Conservation (phyloP, 2,888 invertebrate genomes). For the Lycia hirtaria region DNA sequence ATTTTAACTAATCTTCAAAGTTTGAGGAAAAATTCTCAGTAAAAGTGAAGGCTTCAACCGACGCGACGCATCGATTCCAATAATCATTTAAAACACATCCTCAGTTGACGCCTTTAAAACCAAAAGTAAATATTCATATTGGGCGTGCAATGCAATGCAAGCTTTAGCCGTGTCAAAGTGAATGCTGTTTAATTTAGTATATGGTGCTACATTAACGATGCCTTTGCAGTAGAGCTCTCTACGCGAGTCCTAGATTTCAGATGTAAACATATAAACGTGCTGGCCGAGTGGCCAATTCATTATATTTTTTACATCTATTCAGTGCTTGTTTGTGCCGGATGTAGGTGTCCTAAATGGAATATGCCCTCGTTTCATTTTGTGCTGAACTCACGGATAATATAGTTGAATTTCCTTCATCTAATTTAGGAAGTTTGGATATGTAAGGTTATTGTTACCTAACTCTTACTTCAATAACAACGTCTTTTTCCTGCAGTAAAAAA, state of each 20-base stretch:
- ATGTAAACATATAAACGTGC: constrained; percentile 43
- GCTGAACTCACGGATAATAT: background rate
- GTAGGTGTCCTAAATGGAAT: background rate
- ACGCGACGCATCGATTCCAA: constrained; percentile 17
- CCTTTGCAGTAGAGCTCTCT: constrained; percentile 37
- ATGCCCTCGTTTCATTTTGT: background rate
- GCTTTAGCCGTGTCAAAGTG: constrained; percentile 7
- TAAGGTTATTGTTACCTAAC: constrained; percentile 34
- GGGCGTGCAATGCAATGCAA: constrained; percentile 30
- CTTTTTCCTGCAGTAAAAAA: constrained; percentile 65
- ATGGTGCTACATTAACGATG: constrained; percentile 32
- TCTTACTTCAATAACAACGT: constrained; percentile 24
- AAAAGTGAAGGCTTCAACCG: constrained; percentile 17
- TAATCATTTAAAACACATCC: constrained; percentile 30
- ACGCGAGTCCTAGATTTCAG: constrained; percentile 52
- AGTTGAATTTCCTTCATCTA: background rate
- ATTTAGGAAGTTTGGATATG: background rate
- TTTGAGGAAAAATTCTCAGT: constrained; percentile 14
- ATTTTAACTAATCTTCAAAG: background rate
- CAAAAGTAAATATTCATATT: constrained; percentile 28
- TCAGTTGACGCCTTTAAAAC: constrained; percentile 25
- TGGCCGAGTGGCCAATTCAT: constrained; percentile 2
- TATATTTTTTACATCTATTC: constrained; percentile 14
- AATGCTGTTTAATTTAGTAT: constrained; percentile 35
- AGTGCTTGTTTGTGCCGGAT: constrained; percentile 15